Conservation (phyloP, 2,113 vertebrate species). For the Hipposideros armiger region DNA sequence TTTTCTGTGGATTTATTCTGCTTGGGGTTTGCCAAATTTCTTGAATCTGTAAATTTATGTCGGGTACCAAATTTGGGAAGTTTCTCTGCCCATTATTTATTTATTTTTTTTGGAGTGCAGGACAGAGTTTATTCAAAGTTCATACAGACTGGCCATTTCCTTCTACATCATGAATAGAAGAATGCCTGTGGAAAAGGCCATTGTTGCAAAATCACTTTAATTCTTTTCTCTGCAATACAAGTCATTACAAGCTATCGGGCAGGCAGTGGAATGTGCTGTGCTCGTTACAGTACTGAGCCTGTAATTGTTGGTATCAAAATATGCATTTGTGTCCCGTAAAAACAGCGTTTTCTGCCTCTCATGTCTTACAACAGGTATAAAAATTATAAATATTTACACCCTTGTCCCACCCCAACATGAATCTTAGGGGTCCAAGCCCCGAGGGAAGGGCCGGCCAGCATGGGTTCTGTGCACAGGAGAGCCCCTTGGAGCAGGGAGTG, state of each 20-base stretch:
- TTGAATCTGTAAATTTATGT: background rate
- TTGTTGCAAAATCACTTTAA: slow-evolving; percentile 90
- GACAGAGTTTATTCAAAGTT: slow-evolving; percentile 89
- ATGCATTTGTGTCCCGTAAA: slow-evolving; percentile 90
- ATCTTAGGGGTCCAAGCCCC: slow-evolving; percentile 80
- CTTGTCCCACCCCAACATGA: slow-evolving; percentile 87
- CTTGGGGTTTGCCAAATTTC: background rate
- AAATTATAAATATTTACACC: slow-evolving; percentile 92
- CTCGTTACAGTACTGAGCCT: slow-evolving; percentile 89
- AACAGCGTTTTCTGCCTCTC: slow-evolving; percentile 84
- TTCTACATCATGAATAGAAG: slow-evolving; percentile 85
- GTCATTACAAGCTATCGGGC: slow-evolving; percentile 86
- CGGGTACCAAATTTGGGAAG: background rate
- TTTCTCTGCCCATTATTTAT: background rate
- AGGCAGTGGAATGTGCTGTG: slow-evolving; percentile 84
- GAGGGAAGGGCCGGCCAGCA: background rate
- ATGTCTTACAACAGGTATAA: slow-evolving; percentile 90
- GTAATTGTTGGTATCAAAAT: slow-evolving; percentile 91
- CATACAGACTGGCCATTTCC: slow-evolving; percentile 87
- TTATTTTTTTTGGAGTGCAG: slow-evolving; percentile 75
- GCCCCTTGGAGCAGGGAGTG: slow-evolving; percentile 64
- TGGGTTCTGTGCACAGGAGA: background rate
- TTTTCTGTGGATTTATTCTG: background rate
- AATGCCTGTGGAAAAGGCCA: slow-evolving; percentile 83
- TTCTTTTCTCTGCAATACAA: slow-evolving; percentile 80